phyloP scores from a whole-genome alignment of 2,888 invertebrate species.

The Cylindroiulus punctatus region DNA sequence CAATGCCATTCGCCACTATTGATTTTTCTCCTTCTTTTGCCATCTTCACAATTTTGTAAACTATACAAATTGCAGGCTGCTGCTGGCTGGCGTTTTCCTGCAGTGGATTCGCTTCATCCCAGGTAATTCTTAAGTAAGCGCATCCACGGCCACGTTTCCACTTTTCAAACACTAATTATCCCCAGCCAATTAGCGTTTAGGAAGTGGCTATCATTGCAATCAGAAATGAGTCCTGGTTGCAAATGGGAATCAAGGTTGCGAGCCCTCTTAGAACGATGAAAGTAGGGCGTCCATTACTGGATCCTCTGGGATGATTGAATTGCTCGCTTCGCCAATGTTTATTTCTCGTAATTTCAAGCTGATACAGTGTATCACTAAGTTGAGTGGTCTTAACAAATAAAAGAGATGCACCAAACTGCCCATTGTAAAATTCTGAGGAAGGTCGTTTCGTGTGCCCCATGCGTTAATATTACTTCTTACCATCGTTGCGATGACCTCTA shows the following conservation, averaged over 20 bases:
- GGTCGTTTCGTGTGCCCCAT: too few species aligned
- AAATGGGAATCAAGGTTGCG: background rate
- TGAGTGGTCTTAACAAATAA: too few species aligned
- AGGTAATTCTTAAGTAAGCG: conserved; percentile 52
- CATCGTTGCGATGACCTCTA: too few species aligned
- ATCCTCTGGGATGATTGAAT: background rate
- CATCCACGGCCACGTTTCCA: conserved; percentile 43
- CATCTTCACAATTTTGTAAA: conserved; percentile 53
- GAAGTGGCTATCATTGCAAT: conserved; percentile 23
- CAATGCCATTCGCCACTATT: conserved; percentile 45
- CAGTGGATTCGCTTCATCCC: background rate
- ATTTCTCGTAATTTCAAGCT: background rate
- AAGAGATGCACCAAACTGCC: too few species aligned
- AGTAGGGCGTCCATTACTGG: background rate
- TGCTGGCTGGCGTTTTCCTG: background rate
- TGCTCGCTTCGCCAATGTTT: background rate
- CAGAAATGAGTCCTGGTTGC: background rate
- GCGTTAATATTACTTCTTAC: too few species aligned
- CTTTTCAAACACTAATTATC: conserved; percentile 55
- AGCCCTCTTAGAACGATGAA: background rate
- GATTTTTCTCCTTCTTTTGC: conserved; percentile 51
- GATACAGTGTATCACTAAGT: too few species aligned
- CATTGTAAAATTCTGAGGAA: too few species aligned
- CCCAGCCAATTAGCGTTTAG: conserved; percentile 48
- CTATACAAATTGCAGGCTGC: conserved; percentile 48